Percentiles rank a stretch among this genome's conserved stretches.
These are phyloP conservation scores for Mirza zaza DNA, from an alignment of 2,113 vertebrate genomes.

Conservation along the genomic window DNA sequence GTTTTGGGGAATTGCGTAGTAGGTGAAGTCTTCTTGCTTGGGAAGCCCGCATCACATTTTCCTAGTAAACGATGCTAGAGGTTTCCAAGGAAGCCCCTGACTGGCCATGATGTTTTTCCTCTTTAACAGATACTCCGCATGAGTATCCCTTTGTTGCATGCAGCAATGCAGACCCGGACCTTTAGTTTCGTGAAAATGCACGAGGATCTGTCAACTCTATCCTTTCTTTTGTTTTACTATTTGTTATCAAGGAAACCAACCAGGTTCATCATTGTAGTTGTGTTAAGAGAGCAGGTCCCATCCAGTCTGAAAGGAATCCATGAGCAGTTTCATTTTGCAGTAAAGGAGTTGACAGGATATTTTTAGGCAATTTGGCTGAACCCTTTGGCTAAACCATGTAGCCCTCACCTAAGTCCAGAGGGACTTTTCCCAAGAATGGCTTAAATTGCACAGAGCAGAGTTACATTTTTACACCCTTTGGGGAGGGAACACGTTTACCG, in stretches of 20 bases:
- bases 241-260: background rate
- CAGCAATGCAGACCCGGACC: fast-evolving
- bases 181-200: background rate
- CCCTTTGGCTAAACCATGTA: background rate
- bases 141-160: too few species aligned
- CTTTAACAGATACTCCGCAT: background rate
- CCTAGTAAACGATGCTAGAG: background rate
- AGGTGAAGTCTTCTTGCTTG: fast-evolving
- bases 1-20: fast-evolving
- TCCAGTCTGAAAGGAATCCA: background rate
- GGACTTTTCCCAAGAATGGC: fast-evolving
- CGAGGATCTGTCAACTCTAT: background rate
- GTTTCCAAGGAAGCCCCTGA: fast-evolving
- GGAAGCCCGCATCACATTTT: fast-evolving
- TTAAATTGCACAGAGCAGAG: fast-evolving
- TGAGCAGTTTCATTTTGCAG: fast-evolving
- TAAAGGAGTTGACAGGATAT: fast-evolving
- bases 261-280: too few species aligned
- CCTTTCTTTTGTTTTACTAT: background rate
- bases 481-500: fast-evolving
- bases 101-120: fast-evolving
- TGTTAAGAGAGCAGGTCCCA: background rate
- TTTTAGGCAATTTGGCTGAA: background rate
- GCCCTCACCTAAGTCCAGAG: fast-evolving
- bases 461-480: fast-evolving